A percentile compares a stretch with the other conserved stretches of the same genome.
These are phyloP conservation scores for Ranitomeya variabilis DNA, from an alignment of 2,113 vertebrate species.

Conservation along the genomic window DNA sequence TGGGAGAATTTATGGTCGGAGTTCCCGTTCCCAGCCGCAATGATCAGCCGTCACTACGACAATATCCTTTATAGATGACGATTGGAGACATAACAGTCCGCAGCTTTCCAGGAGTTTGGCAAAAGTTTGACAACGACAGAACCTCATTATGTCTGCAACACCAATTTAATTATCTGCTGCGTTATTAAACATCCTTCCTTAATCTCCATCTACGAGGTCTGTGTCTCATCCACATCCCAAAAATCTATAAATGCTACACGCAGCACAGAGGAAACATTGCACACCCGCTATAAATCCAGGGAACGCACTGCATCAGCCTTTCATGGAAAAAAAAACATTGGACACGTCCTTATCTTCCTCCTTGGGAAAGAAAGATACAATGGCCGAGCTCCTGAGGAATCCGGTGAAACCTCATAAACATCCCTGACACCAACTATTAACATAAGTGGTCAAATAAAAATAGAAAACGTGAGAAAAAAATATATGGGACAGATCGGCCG, in stretches of 20 bases:
- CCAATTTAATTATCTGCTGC: background rate
- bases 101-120: background rate
- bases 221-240: background rate
- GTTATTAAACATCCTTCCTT: background rate
- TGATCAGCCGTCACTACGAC: background rate
- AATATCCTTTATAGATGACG: background rate
- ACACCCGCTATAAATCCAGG: background rate
- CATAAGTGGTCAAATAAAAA: background rate
- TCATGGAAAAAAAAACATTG: slow-evolving; percentile 41
- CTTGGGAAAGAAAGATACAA: background rate
- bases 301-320: background rate
- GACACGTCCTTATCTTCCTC: background rate
- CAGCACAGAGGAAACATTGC: background rate
- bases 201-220: background rate
- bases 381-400: background rate
- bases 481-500: background rate
- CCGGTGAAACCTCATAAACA: background rate
- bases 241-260: background rate
- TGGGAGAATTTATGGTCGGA: background rate
- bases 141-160: background rate
- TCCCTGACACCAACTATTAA: background rate
- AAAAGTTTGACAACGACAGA: background rate
- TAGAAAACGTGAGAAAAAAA: background rate
- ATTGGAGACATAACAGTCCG: background rate
- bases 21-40: background rate